A percentile compares a stretch with the other conserved stretches of the same genome.
These are phyloP conservation scores for Virgularia gustaviana DNA, from an alignment of 92 coral and sea anemone genomes.

Conservation along the genomic window DNA sequence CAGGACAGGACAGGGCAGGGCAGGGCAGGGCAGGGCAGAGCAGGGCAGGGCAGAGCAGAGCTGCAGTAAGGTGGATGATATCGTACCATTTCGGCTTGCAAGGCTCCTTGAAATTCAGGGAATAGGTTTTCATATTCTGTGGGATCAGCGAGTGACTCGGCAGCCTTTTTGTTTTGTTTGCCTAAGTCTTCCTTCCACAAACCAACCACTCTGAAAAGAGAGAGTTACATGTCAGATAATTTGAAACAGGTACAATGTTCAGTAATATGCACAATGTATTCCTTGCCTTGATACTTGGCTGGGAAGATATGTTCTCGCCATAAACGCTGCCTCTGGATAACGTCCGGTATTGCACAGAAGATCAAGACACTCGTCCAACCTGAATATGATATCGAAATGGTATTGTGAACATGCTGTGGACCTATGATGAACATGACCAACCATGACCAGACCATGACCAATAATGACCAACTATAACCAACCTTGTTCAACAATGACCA, in stretches of 20 bases:
- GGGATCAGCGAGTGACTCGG: constrained; percentile 93
- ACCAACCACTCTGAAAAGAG: constrained; percentile 62
- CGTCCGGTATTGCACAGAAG: constrained; percentile 89
- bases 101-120: constrained; percentile 93
- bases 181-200: constrained; percentile 85
- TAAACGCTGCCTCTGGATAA: constrained; percentile 90
- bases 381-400: no score
- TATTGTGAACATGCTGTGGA: no score
- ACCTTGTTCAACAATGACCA: not conserved
- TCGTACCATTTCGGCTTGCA: constrained; percentile 78
- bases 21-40: not conserved
- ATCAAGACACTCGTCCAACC: constrained; percentile 84
- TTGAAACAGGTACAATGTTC: not conserved
- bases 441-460: not conserved
- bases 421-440: no score
- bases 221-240: not conserved
- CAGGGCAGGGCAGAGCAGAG: not conserved
- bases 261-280: not conserved
- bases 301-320: constrained; percentile 93
- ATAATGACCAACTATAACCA: not conserved
- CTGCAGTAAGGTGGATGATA: not conserved
- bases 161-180: constrained; percentile 87
- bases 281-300: constrained; percentile 88
- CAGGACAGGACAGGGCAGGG: not conserved
- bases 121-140: constrained; percentile 92